These are phyloP conservation scores for Diachasmimorpha longicaudata DNA, from an alignment of 1,140 invertebrate species.

Conservation along the genomic window DNA sequence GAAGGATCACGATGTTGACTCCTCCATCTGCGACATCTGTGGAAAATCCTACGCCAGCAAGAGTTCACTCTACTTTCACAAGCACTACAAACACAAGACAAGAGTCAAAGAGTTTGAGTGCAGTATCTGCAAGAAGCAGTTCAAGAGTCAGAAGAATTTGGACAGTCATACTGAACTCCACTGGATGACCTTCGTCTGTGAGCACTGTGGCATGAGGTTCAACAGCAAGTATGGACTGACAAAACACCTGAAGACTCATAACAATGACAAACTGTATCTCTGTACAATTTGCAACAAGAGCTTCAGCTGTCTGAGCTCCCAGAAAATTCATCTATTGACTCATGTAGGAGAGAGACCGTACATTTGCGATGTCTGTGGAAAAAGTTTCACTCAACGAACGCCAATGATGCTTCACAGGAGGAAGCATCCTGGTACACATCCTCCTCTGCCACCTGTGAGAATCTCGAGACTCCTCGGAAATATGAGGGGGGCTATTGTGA, in stretches of 20 bases:
- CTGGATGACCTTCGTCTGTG: conserved; percentile 64
- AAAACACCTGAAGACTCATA: conserved; percentile 69
- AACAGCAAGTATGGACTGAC: conserved; percentile 69
- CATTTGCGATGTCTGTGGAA: conserved; percentile 62
- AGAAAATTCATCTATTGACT: conserved; percentile 59
- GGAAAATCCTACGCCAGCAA: conserved; percentile 65
- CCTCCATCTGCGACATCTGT: conserved; percentile 64
- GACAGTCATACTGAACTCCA: conserved; percentile 56
- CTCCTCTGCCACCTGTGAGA: conserved; percentile 51
- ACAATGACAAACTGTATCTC: conserved; percentile 71
- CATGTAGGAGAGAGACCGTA: conserved; percentile 65
- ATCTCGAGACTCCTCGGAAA: conserved; percentile 52
- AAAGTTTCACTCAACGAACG: conserved; percentile 60
- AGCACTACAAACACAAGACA: conserved; percentile 60
- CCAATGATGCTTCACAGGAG: conserved; percentile 60
- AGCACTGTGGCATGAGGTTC: conserved; percentile 67
- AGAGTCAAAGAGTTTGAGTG: conserved; percentile 61
- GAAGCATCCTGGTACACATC: conserved; percentile 64
- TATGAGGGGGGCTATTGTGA: conserved; percentile 51
- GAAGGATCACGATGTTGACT: conserved; percentile 58
- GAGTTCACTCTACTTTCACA: conserved; percentile 53
- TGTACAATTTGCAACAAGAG: conserved; percentile 68
- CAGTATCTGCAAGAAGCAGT: conserved; percentile 58
- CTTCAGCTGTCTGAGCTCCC: conserved; percentile 61
- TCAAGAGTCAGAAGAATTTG: conserved; percentile 59